phyloP scores from a whole-genome alignment of 2,888 invertebrate species.

The Choristoneura rosaceana region DNA sequence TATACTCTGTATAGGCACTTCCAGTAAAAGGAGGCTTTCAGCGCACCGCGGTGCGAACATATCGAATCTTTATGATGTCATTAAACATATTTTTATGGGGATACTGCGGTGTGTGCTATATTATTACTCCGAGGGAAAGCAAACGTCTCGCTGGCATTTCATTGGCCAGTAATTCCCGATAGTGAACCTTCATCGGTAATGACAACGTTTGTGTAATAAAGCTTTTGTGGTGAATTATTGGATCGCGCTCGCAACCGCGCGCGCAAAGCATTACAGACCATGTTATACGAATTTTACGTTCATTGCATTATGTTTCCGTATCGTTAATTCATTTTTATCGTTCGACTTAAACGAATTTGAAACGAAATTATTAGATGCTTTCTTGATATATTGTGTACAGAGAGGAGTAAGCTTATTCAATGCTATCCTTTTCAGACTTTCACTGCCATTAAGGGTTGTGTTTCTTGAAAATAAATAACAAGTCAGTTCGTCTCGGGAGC shows the following conservation, averaged over 20 bases:
- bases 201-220: constrained; percentile 74
- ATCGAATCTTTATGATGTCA: constrained; percentile 81
- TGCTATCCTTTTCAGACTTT: constrained; percentile 15
- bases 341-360: not conserved
- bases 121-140: constrained; percentile 71
- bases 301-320: constrained; percentile 41
- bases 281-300: constrained; percentile 59
- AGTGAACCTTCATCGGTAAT: constrained; percentile 71
- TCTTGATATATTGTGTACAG: not conserved
- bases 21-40: constrained; percentile 70
- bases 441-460: constrained; percentile 18
- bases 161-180: constrained; percentile 74
- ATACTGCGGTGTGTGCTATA: constrained; percentile 76
- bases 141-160: constrained; percentile 63
- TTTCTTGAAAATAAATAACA: constrained; percentile 46
- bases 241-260: constrained; percentile 56
- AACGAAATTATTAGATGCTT: not conserved
- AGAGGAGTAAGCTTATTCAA: constrained; percentile 1
- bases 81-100: constrained; percentile 84
- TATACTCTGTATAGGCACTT: constrained; percentile 57
- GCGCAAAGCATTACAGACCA: constrained; percentile 55
- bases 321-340: constrained; percentile 1
- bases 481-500: constrained; percentile 44
- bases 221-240: constrained; percentile 63
- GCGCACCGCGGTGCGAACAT: constrained; percentile 67